These are phyloP conservation scores for Callyntrura sp. DNA, from an alignment of 2,888 invertebrate species.

Conservation along the genomic window DNA sequence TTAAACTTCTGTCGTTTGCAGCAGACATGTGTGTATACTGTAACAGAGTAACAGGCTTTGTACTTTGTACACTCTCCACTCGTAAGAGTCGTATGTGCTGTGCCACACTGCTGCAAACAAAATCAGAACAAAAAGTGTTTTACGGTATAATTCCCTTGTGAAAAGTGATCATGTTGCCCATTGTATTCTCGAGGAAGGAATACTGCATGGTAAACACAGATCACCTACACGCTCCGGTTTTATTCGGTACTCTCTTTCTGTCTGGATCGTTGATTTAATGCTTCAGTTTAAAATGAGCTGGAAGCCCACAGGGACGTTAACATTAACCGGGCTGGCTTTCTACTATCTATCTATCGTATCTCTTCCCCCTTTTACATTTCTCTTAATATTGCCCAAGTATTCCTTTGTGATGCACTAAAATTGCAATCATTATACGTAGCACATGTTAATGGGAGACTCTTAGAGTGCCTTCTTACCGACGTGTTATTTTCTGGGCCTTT, in stretches of 20 bases:
- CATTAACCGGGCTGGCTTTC: background rate
- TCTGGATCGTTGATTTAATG: background rate
- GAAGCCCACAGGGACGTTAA: slow-evolving; percentile 2
- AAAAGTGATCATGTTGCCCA: slow-evolving; percentile 46
- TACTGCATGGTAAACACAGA: background rate
- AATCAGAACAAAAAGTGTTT: slow-evolving; percentile 31
- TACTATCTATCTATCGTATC: background rate
- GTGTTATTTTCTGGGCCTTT: no score
- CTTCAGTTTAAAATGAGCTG: slow-evolving; percentile 18
- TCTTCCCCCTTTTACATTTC: background rate
- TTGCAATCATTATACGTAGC: slow-evolving; percentile 14
- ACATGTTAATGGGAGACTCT: no score
- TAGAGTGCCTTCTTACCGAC: no score
- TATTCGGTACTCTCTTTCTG: background rate
- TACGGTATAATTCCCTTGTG: slow-evolving; percentile 31
- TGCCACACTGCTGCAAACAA: background rate
- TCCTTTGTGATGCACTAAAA: background rate
- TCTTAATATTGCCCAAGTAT: background rate
- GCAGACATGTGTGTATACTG: background rate
- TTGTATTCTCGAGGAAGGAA: background rate
- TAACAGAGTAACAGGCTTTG: background rate
- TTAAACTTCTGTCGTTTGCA: background rate
- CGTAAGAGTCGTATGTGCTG: no score
- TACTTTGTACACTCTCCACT: background rate
- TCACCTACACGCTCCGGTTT: background rate